phyloP scores from a whole-genome alignment of 1,140 invertebrate species.

The Papilio polytes region DNA sequence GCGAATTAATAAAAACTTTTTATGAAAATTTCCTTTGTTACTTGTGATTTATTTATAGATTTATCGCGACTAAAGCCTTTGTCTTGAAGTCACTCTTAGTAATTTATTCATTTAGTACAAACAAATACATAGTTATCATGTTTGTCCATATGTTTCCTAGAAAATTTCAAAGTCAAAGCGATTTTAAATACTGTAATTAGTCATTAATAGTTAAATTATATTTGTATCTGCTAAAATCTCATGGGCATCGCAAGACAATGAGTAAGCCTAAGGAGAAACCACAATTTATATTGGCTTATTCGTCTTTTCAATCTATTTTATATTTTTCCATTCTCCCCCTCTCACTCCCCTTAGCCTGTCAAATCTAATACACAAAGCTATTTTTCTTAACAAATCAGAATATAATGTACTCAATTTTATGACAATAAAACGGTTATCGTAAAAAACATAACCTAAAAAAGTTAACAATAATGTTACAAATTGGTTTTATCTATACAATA shows the following conservation, averaged over 20 bases:
- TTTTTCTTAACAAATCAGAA: not conserved
- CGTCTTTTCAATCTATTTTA: no score
- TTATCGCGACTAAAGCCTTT: not conserved
- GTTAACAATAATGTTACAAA: not conserved
- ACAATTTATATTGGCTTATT: no score
- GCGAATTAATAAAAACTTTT: not conserved
- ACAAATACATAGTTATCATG: not conserved
- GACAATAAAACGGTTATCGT: not conserved
- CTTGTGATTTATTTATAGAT: slow-evolving; percentile 3
- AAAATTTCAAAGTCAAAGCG: no score
- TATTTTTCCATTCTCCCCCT: no score
- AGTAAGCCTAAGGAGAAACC: no score
- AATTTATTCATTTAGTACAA: not conserved
- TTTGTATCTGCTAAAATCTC: no score
- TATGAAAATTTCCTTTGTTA: not conserved
- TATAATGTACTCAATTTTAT: not conserved
- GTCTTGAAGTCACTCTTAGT: not conserved
- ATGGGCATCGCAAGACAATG: no score
- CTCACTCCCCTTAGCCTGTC: no score
- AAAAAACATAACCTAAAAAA: slow-evolving; percentile 15
- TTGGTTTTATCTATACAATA: slow-evolving; percentile 52
- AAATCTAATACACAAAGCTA: no score
- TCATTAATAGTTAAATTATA: no score
- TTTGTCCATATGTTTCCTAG: not conserved
- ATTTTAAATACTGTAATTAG: no score